phyloP scores from a whole-genome alignment of 2,113 vertebrate species.

The human region DNA sequence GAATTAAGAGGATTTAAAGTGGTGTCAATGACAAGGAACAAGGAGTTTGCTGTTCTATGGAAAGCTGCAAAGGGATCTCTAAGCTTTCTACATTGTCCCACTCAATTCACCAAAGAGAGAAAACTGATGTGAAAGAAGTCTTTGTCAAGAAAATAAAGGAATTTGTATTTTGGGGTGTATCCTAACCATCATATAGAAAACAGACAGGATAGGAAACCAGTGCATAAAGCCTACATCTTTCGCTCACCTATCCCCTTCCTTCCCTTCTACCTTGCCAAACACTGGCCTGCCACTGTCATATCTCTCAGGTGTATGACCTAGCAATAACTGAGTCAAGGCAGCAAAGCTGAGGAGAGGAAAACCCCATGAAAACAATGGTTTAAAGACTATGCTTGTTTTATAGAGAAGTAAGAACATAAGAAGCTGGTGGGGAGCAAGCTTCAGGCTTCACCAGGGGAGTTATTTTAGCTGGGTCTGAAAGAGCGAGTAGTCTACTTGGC shows the following conservation, averaged over 20 bases:
- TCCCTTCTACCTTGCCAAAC: neutral
- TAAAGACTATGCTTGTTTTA: neutral
- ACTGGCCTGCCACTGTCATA: no score
- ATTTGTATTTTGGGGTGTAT: neutral
- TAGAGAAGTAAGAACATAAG: neutral
- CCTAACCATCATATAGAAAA: neutral
- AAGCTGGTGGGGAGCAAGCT: neutral
- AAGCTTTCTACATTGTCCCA: neutral
- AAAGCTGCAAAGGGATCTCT: neutral
- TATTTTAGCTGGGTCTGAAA: neutral
- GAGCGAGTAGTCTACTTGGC: neutral
- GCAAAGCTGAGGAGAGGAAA: neutral
- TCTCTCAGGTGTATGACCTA: neutral
- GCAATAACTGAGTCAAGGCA: neutral
- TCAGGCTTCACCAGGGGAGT: neutral
- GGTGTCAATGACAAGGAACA: neutral
- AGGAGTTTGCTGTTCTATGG: neutral
- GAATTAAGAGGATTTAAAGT: neutral
- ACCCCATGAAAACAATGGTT: neutral
- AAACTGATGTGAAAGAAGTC: neutral
- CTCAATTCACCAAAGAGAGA: neutral
- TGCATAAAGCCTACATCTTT: neutral
- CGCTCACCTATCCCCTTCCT: neutral
- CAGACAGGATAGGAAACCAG: neutral
- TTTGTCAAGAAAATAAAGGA: conserved; percentile 19